Base-by-base conservation (phyloP, 2,888 invertebrate species). In the Ceraclea dissimilis region DNA sequence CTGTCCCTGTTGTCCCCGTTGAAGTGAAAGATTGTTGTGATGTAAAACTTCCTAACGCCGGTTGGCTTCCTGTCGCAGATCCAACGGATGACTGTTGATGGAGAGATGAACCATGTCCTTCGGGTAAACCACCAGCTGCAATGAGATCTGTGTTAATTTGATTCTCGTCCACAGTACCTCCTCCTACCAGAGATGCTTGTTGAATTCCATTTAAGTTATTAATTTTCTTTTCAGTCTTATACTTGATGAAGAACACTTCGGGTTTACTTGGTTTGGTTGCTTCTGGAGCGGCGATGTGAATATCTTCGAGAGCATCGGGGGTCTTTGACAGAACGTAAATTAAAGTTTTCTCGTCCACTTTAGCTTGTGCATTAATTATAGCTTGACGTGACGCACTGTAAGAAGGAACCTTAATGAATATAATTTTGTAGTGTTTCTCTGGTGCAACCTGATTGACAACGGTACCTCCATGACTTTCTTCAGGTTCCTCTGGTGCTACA, bases 211-310 rank as follows among this genome's bases (percentile, higher is more conserved):
- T 49, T 10, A 34, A 18, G 16, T 57, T 43, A 21, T 49, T 50
- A 8, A 54, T n/a, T 22, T 57, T 57, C 43, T 57, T 49, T 16
- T 54, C 39, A 11, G 13, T 26, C 39, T 61, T 61, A 64, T 69
- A 69, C 10, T 66, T 63, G 59, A 69, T 67, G 61, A 69, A 69
- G 63, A 67, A 67, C 8, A 67, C 68, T 60, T 69, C 68, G 10
- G 69, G 69, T 56, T 68, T 68, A 58, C 63, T 21, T 18, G 54
- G 59, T 8, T 50, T 51, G 1, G 53, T 34, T 11, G 20, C 48
- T 16, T 46, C 13, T 1, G 46, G 17, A 19, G 46, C 19, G 8
- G 54, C 49, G 5, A 56, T 22, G 16, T 43, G 26, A 13, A 59
- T 44, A 19, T 51, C 39, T 19, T 51, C 60, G 5, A 31, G 20